phyloP scores from a whole-genome alignment of 1,140 invertebrate species.

The Muscidifurax raptorellus region DNA sequence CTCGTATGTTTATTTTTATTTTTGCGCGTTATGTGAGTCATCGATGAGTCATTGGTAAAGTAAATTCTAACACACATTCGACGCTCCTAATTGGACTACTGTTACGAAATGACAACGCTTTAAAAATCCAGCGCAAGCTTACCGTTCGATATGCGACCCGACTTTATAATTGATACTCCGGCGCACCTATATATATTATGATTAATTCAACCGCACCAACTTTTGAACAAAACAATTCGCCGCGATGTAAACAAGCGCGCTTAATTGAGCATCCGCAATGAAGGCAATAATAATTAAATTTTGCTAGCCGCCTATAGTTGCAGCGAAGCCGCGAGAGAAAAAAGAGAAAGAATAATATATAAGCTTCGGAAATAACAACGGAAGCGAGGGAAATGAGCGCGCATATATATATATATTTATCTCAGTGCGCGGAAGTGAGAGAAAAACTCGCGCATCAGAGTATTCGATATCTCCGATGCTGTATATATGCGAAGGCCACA shows the following conservation, averaged over 20 bases:
- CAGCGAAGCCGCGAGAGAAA: not conserved
- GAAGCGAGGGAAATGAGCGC: not conserved
- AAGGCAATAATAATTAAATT: conserved; percentile 30
- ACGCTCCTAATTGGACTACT: not conserved
- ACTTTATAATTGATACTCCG: conserved; percentile 6
- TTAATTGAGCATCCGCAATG: not conserved
- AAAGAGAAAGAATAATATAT: not conserved
- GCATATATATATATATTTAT: too few species aligned
- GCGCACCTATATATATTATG: not conserved
- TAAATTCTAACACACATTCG: not conserved
- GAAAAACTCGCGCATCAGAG: not conserved
- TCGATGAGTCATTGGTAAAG: not conserved
- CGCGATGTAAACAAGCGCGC: not conserved
- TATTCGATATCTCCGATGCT: not conserved
- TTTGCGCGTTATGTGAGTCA: too few species aligned
- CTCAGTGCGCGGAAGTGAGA: not conserved
- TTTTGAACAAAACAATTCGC: not conserved
- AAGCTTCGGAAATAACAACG: conserved; percentile 24
- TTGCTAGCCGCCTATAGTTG: not conserved
- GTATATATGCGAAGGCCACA: too few species aligned
- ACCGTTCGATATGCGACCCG: not conserved
- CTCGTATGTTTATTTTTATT: not conserved
- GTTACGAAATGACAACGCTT: not conserved
- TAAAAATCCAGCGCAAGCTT: not conserved
- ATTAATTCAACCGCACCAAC: conserved; percentile 21